Evolutionary conservation across 2,113 vertebrate species (phyloP).

Genomic region (Cephalopterus ornatus): DNA sequence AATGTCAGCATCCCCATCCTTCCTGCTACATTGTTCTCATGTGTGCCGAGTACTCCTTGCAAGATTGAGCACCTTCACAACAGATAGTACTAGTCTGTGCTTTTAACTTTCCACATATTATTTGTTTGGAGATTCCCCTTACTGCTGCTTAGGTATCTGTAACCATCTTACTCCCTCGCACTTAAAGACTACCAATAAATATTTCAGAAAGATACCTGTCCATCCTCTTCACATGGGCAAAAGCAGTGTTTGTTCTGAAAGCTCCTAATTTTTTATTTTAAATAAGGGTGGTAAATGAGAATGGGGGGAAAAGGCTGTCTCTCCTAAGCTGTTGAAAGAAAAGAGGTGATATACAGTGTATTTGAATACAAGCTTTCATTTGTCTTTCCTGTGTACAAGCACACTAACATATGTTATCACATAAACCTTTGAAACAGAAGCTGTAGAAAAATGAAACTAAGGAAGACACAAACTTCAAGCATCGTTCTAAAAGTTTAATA

Average conservation of each 20-base stretch:
- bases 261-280: neutral
- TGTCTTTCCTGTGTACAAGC: neutral
- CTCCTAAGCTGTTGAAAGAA: neutral
- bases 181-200: neutral
- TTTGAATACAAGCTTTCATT: neutral
- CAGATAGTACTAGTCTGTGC: neutral
- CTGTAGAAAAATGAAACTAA: slow-evolving; percentile 46
- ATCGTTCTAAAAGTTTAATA: slow-evolving; percentile 44
- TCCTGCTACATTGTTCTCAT: fast-evolving
- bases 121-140: neutral
- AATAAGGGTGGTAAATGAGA: neutral
- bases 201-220: neutral
- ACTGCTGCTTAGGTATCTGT: neutral
- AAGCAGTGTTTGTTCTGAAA: neutral
- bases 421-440: slow-evolving; percentile 48
- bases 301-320: neutral
- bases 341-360: neutral
- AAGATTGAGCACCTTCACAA: neutral
- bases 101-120: neutral
- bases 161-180: neutral
- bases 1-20: neutral
- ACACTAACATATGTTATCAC: neutral
- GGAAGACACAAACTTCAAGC: slow-evolving; percentile 38
- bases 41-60: neutral
- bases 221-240: neutral